Conservation (phyloP, 2,888 invertebrate species). For the Lissonota sp. region DNA sequence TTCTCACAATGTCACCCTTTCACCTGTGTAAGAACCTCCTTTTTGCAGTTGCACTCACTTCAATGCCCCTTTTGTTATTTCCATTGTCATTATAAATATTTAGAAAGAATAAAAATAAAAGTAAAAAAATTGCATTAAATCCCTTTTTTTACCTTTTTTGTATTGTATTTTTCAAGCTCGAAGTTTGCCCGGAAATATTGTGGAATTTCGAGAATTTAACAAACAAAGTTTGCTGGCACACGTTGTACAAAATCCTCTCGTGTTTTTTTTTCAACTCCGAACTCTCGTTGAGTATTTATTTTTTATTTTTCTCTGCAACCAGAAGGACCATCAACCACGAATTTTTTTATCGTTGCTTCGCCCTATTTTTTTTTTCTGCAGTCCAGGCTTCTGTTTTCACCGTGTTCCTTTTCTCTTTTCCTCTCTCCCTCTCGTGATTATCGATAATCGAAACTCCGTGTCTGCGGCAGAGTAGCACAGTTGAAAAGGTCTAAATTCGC, state of each 20-base stretch:
- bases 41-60: neutral
- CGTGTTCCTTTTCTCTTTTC: constrained; percentile 6
- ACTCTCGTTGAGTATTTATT: constrained; percentile 43
- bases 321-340: constrained; percentile 50
- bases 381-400: constrained; percentile 25
- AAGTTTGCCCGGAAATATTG: constrained; percentile 56
- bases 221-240: constrained; percentile 64
- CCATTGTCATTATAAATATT: constrained; percentile 43
- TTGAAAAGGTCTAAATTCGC: constrained; percentile 44
- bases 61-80: constrained; percentile 6
- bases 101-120: constrained; percentile 31
- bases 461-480: constrained; percentile 53
- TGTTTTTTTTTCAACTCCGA: neutral
- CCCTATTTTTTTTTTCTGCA: constrained; percentile 38
- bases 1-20: constrained; percentile 48
- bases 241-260: constrained; percentile 31
- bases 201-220: constrained; percentile 62
- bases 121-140: constrained; percentile 48
- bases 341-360: constrained; percentile 34
- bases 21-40: constrained; percentile 21
- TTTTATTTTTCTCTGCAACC: constrained; percentile 38
- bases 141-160: constrained; percentile 2
- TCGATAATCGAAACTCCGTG: constrained; percentile 65
- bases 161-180: constrained; percentile 10
- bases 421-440: constrained; percentile 50